phyloP scores from a whole-genome alignment of 2,888 invertebrate species.

The Drosophila antonietae region DNA sequence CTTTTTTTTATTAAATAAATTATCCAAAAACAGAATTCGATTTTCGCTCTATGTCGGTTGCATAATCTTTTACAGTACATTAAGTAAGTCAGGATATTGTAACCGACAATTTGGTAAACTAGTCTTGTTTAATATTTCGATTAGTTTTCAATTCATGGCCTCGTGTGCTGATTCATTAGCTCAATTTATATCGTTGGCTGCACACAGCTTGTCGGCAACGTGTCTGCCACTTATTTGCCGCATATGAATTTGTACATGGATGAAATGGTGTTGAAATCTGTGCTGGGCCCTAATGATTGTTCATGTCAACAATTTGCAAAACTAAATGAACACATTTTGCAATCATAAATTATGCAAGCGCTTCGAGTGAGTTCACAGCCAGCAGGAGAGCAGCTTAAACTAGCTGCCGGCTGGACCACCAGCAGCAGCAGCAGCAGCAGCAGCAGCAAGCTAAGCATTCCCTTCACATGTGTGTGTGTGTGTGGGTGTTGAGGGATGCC shows the following conservation, averaged over 20 bases:
- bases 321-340: slow-evolving; percentile 79
- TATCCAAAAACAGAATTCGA: too few species aligned
- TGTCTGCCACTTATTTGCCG: slow-evolving; percentile 23
- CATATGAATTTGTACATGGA: slow-evolving; percentile 29
- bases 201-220: slow-evolving; percentile 29
- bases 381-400: slow-evolving; percentile 6
- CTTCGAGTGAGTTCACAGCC: slow-evolving; percentile 47
- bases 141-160: slow-evolving; percentile 14
- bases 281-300: slow-evolving; percentile 71
- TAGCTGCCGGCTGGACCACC: slow-evolving; percentile 22
- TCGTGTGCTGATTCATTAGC: slow-evolving; percentile 28
- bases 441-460: slow-evolving; percentile 24
- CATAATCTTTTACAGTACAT: too few species aligned
- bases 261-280: slow-evolving; percentile 74
- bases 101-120: not conserved
- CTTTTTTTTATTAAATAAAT: not conserved
- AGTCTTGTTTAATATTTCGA: not conserved
- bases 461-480: slow-evolving; percentile 16
- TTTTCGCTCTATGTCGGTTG: too few species aligned
- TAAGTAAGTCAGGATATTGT: not conserved
- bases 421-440: slow-evolving; percentile 24
- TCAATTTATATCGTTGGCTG: slow-evolving; percentile 17
- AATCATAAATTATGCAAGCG: slow-evolving; percentile 77
- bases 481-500: not conserved
- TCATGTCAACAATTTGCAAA: slow-evolving; percentile 80